A percentile compares a stretch with the other conserved stretches of the same genome.
These are phyloP conservation scores for Pseudonaja textilis DNA, from an alignment of 2,113 vertebrate genomes.

Conservation along the genomic window DNA sequence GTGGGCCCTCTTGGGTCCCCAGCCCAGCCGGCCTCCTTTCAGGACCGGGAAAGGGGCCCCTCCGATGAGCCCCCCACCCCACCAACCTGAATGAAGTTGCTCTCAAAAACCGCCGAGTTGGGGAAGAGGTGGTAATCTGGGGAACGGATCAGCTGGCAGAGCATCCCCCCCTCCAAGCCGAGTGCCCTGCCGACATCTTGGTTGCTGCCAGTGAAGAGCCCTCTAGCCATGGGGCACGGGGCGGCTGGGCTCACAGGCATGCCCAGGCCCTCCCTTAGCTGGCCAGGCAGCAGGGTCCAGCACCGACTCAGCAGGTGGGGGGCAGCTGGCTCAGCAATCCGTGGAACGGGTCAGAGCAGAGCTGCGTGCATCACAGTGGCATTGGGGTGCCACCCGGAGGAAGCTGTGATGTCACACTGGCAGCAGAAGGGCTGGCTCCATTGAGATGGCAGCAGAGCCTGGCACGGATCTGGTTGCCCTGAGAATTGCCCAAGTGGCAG, in stretches of 20 bases:
- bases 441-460: not conserved
- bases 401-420: constrained; percentile 26
- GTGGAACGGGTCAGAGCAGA: not conserved
- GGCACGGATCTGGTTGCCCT: not conserved
- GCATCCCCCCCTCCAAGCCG: constrained; percentile 59
- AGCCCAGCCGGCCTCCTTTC: not conserved
- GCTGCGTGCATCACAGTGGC: not conserved
- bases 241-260: not conserved
- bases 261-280: not conserved
- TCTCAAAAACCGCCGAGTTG: constrained; percentile 61
- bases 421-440: not conserved
- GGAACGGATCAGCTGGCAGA: constrained; percentile 63
- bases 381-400: not conserved
- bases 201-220: not conserved
- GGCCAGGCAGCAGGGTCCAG: not conserved
- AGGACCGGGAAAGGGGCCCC: not conserved
- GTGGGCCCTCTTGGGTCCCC: not conserved
- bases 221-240: not conserved
- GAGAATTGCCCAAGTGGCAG: not conserved
- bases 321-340: not conserved
- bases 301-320: not conserved
- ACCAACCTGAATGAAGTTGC: constrained; percentile 66
- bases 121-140: constrained; percentile 66
- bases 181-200: constrained; percentile 46
- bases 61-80: not conserved